Conservation (phyloP, 2,113 vertebrate species). For the Pelecanus crispus region DNA sequence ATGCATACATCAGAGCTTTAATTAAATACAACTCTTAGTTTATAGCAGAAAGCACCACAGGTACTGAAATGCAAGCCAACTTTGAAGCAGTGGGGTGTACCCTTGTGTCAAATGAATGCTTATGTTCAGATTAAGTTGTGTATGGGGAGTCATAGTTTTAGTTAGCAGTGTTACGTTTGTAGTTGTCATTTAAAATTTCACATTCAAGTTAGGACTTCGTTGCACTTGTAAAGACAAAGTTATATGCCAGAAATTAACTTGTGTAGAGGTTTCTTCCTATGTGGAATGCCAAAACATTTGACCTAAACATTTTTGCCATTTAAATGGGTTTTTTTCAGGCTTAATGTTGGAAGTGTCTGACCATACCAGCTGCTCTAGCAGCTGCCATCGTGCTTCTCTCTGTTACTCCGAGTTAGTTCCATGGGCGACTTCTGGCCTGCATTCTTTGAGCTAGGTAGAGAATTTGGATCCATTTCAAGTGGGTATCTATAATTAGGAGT, state of each 20-base stretch:
- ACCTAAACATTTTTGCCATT: not conserved
- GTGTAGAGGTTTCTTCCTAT: not conserved
- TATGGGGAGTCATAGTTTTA: not conserved
- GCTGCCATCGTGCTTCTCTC: not conserved
- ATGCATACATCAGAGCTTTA: not conserved
- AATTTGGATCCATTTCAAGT: conserved; percentile 13
- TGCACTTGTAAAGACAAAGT: not conserved
- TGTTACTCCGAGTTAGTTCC: not conserved
- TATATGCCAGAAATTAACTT: not conserved
- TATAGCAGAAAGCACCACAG: not conserved
- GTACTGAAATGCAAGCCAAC: not conserved
- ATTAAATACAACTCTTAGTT: not conserved
- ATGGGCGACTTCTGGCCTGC: not conserved
- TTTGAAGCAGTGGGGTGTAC: not conserved
- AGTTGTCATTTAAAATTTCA: not conserved
- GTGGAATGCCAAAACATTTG: not conserved
- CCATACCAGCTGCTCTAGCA: conserved; percentile 10
- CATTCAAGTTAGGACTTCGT: not conserved
- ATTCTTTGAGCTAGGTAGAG: conserved; percentile 13
- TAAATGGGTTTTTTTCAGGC: not conserved
- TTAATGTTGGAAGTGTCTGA: not conserved
- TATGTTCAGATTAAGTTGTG: not conserved
- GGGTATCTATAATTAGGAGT: not conserved
- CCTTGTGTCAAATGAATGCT: not conserved
- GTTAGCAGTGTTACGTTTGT: not conserved